phyloP scores from a whole-genome alignment of 2,113 vertebrate species.

The Nycticorax nycticorax region DNA sequence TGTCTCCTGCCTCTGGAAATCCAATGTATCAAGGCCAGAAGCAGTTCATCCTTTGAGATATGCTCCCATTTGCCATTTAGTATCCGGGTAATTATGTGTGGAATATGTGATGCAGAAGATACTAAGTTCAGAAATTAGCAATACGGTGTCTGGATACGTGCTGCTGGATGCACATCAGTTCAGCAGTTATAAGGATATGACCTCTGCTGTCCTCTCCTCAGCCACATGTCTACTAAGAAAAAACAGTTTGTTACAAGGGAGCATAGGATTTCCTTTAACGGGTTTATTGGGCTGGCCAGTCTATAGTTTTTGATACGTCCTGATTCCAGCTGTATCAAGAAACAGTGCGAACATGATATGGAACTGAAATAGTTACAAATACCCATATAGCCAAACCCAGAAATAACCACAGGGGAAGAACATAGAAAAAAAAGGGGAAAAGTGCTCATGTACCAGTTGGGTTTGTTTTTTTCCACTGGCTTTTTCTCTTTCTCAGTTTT shows the following conservation, averaged over 20 bases:
- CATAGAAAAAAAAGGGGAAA: neutral
- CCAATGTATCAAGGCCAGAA: neutral
- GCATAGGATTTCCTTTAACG: neutral
- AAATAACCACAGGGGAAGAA: neutral
- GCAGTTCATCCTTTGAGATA: neutral
- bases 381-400: neutral
- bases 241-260: neutral
- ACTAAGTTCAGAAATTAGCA: neutral
- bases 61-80: neutral
- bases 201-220: neutral
- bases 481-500: neutral
- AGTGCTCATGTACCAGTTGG: neutral
- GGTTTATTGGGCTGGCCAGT: neutral
- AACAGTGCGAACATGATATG: neutral
- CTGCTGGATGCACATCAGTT: neutral
- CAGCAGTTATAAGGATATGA: neutral
- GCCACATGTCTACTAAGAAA: neutral
- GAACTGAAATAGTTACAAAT: neutral
- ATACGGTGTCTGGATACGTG: neutral
- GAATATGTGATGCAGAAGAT: neutral
- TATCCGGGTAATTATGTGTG: neutral
- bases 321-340: neutral
- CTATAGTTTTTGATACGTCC: neutral
- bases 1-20: neutral
- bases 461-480: rapidly evolving